Percentiles rank a stretch among this genome's conserved stretches.
phyloP scores from a whole-genome alignment of 2,113 vertebrate species.

The Crotalus tigris region DNA sequence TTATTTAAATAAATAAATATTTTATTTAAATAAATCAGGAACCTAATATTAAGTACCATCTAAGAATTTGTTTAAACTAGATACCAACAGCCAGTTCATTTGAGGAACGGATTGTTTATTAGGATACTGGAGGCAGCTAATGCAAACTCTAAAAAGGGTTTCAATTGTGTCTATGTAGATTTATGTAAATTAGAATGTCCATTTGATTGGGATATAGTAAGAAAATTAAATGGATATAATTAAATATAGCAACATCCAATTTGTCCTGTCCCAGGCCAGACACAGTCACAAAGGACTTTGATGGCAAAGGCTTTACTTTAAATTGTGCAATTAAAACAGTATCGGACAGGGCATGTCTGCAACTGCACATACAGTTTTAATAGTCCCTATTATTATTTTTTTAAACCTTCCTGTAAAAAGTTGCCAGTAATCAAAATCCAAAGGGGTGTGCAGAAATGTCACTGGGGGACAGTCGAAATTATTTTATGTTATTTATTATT shows the following conservation, averaged over 20 bases:
- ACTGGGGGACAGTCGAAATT: not conserved
- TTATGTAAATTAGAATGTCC: not conserved
- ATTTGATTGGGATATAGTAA: not conserved
- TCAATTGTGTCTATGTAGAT: not conserved
- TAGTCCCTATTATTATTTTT: not conserved
- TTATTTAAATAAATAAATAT: not conserved
- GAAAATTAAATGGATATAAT: not conserved
- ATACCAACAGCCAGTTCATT: not conserved
- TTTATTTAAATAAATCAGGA: not conserved
- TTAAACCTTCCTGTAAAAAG: not conserved
- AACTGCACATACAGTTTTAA: not conserved
- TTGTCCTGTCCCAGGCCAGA: not conserved
- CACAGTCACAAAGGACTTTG: not conserved
- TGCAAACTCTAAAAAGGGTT: not conserved
- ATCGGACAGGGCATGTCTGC: not conserved
- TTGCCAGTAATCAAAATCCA: not conserved
- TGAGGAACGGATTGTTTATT: not conserved
- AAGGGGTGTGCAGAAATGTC: not conserved
- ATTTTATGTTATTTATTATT: not conserved
- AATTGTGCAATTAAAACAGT: not conserved
- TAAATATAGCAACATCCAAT: not conserved
- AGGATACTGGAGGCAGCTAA: not conserved
- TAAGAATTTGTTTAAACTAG: not conserved
- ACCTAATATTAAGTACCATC: not conserved
- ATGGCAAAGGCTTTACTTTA: not conserved